Conservation (phyloP, 2,888 invertebrate genomes). For the Hartigia nigra region DNA sequence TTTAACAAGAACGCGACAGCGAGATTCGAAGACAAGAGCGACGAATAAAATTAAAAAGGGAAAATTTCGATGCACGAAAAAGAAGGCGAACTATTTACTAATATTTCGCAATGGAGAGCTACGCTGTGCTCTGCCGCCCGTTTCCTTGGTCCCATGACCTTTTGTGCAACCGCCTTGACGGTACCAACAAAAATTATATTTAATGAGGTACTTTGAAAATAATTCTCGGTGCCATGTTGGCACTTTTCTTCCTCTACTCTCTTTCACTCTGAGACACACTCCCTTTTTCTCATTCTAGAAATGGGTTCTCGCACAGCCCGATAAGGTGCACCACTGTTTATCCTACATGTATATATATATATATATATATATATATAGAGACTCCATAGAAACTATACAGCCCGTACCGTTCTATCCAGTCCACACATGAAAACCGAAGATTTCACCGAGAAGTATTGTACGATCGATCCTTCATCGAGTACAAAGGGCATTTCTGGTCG, state of each 20-base stretch:
- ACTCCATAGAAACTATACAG: neutral
- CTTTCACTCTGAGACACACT: neutral
- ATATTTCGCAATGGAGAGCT: constrained; percentile 1
- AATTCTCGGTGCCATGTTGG: constrained; percentile 16
- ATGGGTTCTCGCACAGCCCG: neutral
- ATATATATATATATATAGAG: neutral
- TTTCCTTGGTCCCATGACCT: constrained; percentile 12
- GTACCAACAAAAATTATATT: constrained; percentile 24
- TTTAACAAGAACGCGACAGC: neutral
- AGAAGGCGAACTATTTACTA: constrained; percentile 14
- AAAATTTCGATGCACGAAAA: constrained; percentile 22
- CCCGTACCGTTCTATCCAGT: neutral
- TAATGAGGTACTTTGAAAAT: constrained; percentile 31
- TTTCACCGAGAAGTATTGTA: neutral
- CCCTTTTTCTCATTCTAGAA: neutral
- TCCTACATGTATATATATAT: too few relatives aligned
- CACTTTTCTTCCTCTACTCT: neutral
- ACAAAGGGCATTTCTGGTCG: neutral
- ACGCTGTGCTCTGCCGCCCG: neutral
- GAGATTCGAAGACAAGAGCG: neutral
- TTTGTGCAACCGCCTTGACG: constrained; percentile 20
- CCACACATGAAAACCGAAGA: neutral
- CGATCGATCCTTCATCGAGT: neutral
- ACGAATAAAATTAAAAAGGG: constrained; percentile 10
- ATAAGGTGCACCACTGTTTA: neutral